These are phyloP conservation scores for Otolemur crassicaudatus DNA, from an alignment of 2,797 vertebrate genomes.

Conservation along the genomic window DNA sequence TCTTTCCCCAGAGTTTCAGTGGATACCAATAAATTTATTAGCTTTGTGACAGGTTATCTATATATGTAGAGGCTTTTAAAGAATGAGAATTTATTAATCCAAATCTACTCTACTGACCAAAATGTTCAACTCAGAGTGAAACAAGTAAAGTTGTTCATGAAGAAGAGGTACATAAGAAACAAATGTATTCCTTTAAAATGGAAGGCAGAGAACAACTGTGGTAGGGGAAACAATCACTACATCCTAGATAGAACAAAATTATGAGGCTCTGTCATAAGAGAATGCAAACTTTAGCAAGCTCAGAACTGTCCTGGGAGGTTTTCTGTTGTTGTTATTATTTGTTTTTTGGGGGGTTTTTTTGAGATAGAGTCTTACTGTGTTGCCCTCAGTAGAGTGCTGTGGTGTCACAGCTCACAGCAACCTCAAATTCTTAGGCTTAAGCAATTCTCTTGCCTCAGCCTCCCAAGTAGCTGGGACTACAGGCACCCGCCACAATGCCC, in stretches of 20 bases:
- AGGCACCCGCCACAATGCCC: too few species aligned
- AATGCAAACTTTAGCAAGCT: background rate
- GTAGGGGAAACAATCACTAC: background rate
- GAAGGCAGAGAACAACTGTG: background rate
- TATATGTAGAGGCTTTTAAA: background rate
- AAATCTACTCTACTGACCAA: background rate
- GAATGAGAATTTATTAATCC: background rate
- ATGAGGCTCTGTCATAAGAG: background rate
- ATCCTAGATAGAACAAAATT: background rate
- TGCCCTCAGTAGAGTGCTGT: too few species aligned
- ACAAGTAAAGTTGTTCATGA: background rate
- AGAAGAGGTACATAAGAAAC: background rate
- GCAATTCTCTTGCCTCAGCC: too few species aligned
- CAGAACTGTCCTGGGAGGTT: background rate
- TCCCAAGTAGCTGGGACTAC: too few species aligned
- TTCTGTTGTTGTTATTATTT: background rate
- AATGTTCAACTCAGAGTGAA: background rate
- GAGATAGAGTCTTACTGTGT: too few species aligned
- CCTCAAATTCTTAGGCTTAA: too few species aligned
- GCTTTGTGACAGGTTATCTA: background rate
- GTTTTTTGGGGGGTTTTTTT: too few species aligned
- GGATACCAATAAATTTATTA: background rate
- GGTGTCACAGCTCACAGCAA: too few species aligned
- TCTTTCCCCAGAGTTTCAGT: constrained; percentile 1
- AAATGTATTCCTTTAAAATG: background rate